phyloP scores from a whole-genome alignment of 1,140 invertebrate species.

The Mercenaria mercenaria region DNA sequence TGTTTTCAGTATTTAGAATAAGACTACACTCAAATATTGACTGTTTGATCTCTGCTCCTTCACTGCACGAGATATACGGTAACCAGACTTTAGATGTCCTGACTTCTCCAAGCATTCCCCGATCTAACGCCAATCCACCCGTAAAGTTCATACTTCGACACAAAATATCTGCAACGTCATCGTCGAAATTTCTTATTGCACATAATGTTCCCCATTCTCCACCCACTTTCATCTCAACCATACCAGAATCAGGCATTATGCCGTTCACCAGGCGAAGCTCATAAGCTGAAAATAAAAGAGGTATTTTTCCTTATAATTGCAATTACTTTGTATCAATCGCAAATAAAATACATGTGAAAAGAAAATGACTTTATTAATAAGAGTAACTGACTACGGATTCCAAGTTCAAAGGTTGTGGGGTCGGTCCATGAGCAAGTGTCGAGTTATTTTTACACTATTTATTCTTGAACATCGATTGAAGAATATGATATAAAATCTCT shows the following conservation, averaged over 20 bases:
- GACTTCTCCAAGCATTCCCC: constrained; percentile 8
- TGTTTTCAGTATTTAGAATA: constrained; percentile 35
- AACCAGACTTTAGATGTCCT: constrained; percentile 38
- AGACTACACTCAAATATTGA: constrained; percentile 49
- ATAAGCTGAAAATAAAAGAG: constrained; percentile 45
- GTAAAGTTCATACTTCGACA: constrained; percentile 57
- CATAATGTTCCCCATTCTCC: constrained; percentile 45
- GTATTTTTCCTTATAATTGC: neutral
- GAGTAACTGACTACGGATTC: too few relatives aligned
- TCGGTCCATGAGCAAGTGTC: too few relatives aligned
- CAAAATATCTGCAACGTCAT: constrained; percentile 54
- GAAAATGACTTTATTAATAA: too few relatives aligned
- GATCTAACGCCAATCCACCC: constrained; percentile 1
- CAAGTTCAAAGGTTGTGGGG: too few relatives aligned
- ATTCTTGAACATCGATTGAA: too few relatives aligned
- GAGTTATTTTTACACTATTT: too few relatives aligned
- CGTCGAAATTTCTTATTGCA: constrained; percentile 31
- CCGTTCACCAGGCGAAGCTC: constrained; percentile 41
- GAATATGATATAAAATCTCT: too few relatives aligned
- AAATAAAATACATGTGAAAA: too few relatives aligned
- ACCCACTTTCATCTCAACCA: constrained; percentile 58
- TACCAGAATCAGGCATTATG: neutral
- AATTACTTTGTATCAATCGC: neutral
- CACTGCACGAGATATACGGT: constrained; percentile 42
- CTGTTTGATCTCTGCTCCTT: neutral